Evolutionary conservation across 1,140 invertebrate species (phyloP), one percentile per base, ranked within the genome.

Genomic region (Brachionus asplanchnoidis): DNA sequence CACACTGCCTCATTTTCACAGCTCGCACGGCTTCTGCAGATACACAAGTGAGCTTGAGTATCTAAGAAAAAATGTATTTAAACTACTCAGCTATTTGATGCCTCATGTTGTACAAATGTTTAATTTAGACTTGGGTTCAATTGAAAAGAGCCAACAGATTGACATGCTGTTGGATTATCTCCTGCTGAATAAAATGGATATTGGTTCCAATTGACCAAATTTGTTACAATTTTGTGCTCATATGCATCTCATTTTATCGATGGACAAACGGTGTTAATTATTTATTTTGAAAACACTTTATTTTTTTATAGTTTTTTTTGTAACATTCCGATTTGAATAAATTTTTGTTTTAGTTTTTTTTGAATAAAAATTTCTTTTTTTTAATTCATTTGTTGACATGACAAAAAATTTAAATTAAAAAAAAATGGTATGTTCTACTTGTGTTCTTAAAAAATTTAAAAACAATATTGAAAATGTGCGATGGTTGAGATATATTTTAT

Each of bases 61-160:
- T 73, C 40, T 73, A 4, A 73, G 68, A 73, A 73, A 73, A 73
- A 73, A 73, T 77, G 40, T 46, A 14, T 77, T 28, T 50, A 77
- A 77, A 53, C 20, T 77, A 26, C 46, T 77, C 11, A 26, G 3
- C n/a, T 77, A 50, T 77, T 77, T 77, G 20, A 77, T 77, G 44
- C 73, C 73, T 26, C 40, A 77, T 44, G 23, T 77, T 50, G 42
- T 50, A 50, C 44, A 46, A 50, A 50, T 77, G 40, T 77, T 77
- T 50, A 77, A 77, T 50, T 26, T 77, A 28, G 73, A 77, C 44
- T 36, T 5, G 12, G 26, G 14, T 50, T 50, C 40, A 20, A 50
- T 77, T 20, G 73, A 77, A 77, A 50, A 46, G 46, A 77, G 42
- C 20, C 42, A 46, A 50, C 73, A 77, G 46, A 77, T 77, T 9